Base-by-base conservation (phyloP, 2,797 vertebrate genomes). In the Tragelaphus eurycerus region DNA sequence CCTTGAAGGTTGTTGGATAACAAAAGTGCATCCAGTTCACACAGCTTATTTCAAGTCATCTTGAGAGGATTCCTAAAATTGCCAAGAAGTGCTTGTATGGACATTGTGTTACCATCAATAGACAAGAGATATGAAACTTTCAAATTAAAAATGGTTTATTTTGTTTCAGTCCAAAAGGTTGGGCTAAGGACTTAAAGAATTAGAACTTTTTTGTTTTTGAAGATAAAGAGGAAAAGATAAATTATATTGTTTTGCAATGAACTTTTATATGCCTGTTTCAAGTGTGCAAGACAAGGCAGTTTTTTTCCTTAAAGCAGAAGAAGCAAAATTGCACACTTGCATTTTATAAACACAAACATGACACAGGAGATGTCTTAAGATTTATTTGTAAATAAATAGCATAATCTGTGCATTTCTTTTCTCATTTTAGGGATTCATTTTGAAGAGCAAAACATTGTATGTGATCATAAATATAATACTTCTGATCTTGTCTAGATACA, bases 11-110 rank as follows among this genome's bases (percentile, higher is more conserved):
- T 11, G 17, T 55, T 86, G 57, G 27, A 21, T 67, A 97, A 52
- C 21, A 91, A 89, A 67, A 74, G 19, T 59, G 64, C 86, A 38
- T 76, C 31, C 1, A 84, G 38, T 52, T 97, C 92, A 97, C 0
- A 0, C 7, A 92, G 27, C 97, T 97, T 25, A 90, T 95, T 86
- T 97, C 64, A 96, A 97, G 90, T 8, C 97, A 97, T 14, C 0
- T 0, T 82, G 93, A 96, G 84, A 96, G 25, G 48, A 52, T 95
- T 89, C 76, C 0, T 2, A 34, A 90, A 97, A 89, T 17, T 59
- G 0, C 27, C 31, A n/a, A 2, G 55, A 19, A 98, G 64, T n/a
- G 29, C 71, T 97, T 74, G 3, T 52, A 8, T 43, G 1, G 52
- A n/a, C 27, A 48, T 19, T 13, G n/a, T 50, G 21, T 6, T n/a